Conservation (phyloP, 2,888 invertebrate genomes). For the Blastobasis lacticolella region DNA sequence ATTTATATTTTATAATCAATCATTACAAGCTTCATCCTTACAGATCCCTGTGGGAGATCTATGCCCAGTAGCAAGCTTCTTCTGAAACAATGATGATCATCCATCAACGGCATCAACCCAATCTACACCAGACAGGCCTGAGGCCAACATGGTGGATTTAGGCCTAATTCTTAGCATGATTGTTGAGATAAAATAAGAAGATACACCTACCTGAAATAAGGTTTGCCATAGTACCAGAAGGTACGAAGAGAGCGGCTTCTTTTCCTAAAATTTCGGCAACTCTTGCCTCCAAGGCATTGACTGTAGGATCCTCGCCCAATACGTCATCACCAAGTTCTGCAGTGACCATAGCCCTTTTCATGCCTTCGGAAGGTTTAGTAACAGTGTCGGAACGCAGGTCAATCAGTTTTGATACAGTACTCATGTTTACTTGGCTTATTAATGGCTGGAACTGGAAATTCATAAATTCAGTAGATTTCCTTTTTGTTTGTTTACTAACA, state of each 20-base stretch:
- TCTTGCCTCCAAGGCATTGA: constrained; percentile 78
- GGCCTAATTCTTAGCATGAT: too few relatives aligned
- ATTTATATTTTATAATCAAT: too few relatives aligned
- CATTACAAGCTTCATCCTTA: too few relatives aligned
- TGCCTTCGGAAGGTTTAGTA: constrained; percentile 81
- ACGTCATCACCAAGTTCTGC: constrained; percentile 91
- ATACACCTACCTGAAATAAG: constrained; percentile 80
- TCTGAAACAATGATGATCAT: too few relatives aligned
- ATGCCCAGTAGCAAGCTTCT: too few relatives aligned
- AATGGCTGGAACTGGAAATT: too few relatives aligned
- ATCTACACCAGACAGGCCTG: too few relatives aligned
- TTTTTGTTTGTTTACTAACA: too few relatives aligned
- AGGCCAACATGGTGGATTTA: too few relatives aligned
- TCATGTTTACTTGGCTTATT: neutral
- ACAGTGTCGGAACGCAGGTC: constrained; percentile 83
- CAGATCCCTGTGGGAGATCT: too few relatives aligned
- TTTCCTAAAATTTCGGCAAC: constrained; percentile 83
- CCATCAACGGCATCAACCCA: too few relatives aligned
- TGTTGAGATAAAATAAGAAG: neutral
- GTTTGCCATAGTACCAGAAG: constrained; percentile 93
- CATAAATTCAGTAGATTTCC: too few relatives aligned
- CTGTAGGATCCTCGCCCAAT: constrained; percentile 87
- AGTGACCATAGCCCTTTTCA: constrained; percentile 85
- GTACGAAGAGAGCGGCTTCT: constrained; percentile 86
- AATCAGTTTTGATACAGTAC: constrained; percentile 1